Base-by-base conservation (phyloP, 2,113 vertebrate genomes). In the Chaetodon auriga region DNA sequence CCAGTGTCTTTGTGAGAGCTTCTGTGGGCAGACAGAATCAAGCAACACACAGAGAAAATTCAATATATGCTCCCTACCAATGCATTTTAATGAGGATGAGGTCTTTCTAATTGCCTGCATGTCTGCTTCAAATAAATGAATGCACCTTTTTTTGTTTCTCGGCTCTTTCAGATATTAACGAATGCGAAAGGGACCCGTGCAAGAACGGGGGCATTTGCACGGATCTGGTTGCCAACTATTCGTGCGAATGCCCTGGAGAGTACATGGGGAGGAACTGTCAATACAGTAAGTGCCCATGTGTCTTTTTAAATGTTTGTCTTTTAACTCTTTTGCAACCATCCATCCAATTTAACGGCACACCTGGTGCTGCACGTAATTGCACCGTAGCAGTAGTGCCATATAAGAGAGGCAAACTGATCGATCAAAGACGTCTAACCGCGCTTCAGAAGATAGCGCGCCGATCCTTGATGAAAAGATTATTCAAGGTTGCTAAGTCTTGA, bases 221-320 rank as follows among this genome's bases (percentile, higher is more conserved):
- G 55, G 98, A 99, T 83, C 95, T 97, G 1, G 95, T 98, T 90
- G 98, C 98, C 81, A 99, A 99, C 92, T 99, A 99, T 89, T 99
- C 97, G 73, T 99, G 98, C 78, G 98, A 99, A 81, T 99, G 98
- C 79, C 97, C 97, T 0, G 98, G 98, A 1, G 98, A 99, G 95
- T 99, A 97, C 94, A 99, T 99, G 98, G 98, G 98, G 82, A 96
- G 97, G 84, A 98, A 99, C 60, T 99, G 98, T 88, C 98, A 99
- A 83, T 96, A 98, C 77, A 98, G 98, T 99, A 96, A 98, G 98
- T 96, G 89, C 60, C 64, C 5, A 35, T 68, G 23, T 75, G 65
- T 75, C 46, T 80, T 54, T 41, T 83, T 55, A 35, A 5, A 49
- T 58, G 23, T 85, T 81, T 80, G 25, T 63, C 21, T 81, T 68